A percentile compares a stretch with the other conserved stretches of the same genome.
Conservation (phyloP, 1,140 invertebrate genomes). For the Oreohelix idahoensis region DNA sequence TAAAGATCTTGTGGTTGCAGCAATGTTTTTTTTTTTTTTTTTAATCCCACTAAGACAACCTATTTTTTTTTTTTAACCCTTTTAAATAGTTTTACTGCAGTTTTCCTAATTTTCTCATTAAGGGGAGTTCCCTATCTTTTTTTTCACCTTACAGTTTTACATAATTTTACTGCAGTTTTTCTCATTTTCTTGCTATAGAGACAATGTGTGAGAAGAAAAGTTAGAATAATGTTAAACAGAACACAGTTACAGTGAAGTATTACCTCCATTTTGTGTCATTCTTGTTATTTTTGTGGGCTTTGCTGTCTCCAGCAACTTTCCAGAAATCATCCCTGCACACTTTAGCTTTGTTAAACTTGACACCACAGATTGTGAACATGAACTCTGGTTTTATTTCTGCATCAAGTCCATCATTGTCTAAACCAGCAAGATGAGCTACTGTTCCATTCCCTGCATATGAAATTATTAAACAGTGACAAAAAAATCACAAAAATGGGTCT, state of each 20-base stretch:
- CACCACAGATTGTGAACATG: constrained; percentile 49
- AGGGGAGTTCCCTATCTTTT: too few species aligned
- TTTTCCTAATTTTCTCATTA: too few species aligned
- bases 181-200: too few species aligned
- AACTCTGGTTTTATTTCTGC: constrained; percentile 40
- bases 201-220: too few species aligned
- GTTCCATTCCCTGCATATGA: constrained; percentile 44
- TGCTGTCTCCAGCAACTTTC: constrained; percentile 40
- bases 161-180: too few species aligned
- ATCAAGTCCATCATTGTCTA: constrained; percentile 53
- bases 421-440: constrained; percentile 49
- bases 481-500: too few species aligned
- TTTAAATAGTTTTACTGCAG: too few species aligned
- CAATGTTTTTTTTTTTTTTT: too few species aligned
- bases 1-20: too few species aligned
- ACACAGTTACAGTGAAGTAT: background rate
- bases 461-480: background rate
- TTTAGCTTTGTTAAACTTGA: constrained; percentile 49
- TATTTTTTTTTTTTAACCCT: too few species aligned
- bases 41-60: too few species aligned
- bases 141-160: too few species aligned
- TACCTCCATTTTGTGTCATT: constrained; percentile 48
- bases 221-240: background rate
- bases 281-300: constrained; percentile 48
- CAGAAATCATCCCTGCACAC: constrained; percentile 49